phyloP scores from a whole-genome alignment of 2,113 vertebrate genomes.

The Gymnocephalus cernua region DNA sequence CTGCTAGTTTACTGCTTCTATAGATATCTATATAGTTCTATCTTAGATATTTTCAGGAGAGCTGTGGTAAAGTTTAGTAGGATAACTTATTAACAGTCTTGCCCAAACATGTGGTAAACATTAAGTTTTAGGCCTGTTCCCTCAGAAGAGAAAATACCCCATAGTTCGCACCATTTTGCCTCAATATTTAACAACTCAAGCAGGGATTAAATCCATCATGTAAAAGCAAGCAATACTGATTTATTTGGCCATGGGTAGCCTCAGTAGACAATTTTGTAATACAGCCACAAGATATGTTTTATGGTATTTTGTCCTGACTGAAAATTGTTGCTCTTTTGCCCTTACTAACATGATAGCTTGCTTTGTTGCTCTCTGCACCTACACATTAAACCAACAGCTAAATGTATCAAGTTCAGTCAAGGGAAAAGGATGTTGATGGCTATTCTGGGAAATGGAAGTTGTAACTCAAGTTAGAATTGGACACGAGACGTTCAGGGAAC shows the following conservation, averaged over 20 bases:
- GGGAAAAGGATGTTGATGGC: constrained; percentile 27
- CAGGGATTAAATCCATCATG: constrained; percentile 5
- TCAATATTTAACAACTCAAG: constrained; percentile 7
- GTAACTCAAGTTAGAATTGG: neutral
- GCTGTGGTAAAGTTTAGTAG: neutral
- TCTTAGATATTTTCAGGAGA: neutral
- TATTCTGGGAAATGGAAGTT: constrained; percentile 3
- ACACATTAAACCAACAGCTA: constrained; percentile 25
- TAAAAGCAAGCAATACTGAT: constrained; percentile 12
- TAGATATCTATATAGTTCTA: neutral
- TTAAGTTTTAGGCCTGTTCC: neutral
- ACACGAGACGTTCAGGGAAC: neutral
- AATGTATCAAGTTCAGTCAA: constrained; percentile 30
- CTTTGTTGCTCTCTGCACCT: constrained; percentile 3
- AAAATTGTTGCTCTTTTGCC: constrained; percentile 20
- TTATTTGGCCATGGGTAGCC: constrained; percentile 7
- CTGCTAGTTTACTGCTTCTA: neutral
- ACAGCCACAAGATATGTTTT: constrained; percentile 26
- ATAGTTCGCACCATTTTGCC: neutral
- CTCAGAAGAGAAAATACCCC: neutral
- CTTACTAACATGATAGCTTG: constrained; percentile 8
- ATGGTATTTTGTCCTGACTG: constrained; percentile 8
- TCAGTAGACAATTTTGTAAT: constrained; percentile 32
- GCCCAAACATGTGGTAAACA: neutral
- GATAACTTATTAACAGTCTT: neutral